These are phyloP conservation scores for Gastrophysa polygoni DNA, from an alignment of 2,888 invertebrate genomes.

Conservation along the genomic window DNA sequence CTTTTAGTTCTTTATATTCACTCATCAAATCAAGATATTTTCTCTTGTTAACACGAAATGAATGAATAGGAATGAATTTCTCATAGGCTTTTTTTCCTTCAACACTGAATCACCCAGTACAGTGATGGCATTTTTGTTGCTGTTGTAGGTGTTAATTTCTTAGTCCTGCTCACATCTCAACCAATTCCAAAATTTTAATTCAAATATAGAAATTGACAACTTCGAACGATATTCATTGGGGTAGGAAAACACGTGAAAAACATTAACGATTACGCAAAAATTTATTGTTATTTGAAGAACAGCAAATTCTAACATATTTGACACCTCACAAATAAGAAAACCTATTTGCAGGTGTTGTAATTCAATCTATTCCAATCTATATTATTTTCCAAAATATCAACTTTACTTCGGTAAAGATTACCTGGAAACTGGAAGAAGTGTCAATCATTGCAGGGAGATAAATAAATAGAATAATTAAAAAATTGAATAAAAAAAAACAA, in stretches of 20 bases:
- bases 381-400: slow-evolving; percentile 27
- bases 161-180: no score
- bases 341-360: slow-evolving; percentile 47
- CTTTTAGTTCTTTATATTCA: no score
- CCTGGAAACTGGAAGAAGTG: slow-evolving; percentile 34
- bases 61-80: no score
- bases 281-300: not conserved
- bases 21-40: no score
- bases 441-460: not conserved
- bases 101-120: no score
- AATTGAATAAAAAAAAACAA: slow-evolving; percentile 19
- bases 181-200: no score
- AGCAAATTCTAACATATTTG: slow-evolving; percentile 20
- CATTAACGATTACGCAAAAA: not conserved
- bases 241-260: not conserved
- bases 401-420: slow-evolving; percentile 36
- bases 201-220: no score
- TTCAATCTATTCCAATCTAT: slow-evolving; percentile 1
- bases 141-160: no score
- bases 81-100: no score
- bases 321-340: slow-evolving; percentile 49
- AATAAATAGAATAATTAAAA: no score
- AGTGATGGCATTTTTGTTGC: no score
- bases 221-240: not conserved
- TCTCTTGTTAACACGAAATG: no score